A percentile compares a stretch with the other conserved stretches of the same genome.
These are phyloP conservation scores for Madoqua kirkii DNA, from an alignment of 2,113 vertebrate genomes.

Conservation along the genomic window DNA sequence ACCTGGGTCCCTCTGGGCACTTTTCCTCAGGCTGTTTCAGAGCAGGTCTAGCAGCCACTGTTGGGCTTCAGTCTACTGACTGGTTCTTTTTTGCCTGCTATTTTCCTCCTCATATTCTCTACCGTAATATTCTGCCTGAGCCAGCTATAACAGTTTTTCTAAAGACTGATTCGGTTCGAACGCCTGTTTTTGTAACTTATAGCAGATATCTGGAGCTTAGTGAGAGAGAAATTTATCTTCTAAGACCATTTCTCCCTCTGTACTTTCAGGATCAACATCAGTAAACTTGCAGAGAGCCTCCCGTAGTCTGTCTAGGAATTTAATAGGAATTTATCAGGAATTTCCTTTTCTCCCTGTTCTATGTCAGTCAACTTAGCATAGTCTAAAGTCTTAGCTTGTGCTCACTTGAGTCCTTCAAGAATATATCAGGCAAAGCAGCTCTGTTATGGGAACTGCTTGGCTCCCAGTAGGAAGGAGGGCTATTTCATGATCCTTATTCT, in stretches of 20 bases:
- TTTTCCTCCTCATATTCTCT: not conserved
- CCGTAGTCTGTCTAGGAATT: not conserved
- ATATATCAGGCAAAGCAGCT: not conserved
- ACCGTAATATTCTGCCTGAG: not conserved
- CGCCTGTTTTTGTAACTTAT: not conserved
- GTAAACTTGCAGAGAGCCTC: not conserved
- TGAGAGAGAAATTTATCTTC: not conserved
- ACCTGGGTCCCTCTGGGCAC: not conserved
- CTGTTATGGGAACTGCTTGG: not conserved
- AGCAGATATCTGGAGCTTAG: not conserved
- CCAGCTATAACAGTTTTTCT: not conserved
- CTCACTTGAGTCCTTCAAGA: not conserved
- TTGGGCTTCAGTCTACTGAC: not conserved
- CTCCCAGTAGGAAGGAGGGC: not conserved
- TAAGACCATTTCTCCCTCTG: not conserved
- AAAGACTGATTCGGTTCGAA: not conserved
- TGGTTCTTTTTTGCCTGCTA: not conserved
- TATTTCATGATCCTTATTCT: not conserved
- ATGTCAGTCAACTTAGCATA: not conserved
- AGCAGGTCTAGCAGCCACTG: not conserved
- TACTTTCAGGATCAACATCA: not conserved
- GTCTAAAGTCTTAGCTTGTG: not conserved
- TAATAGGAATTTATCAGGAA: not conserved
- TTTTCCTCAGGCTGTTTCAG: not conserved
- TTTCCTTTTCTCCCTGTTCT: not conserved